phyloP scores from a whole-genome alignment of 1,140 invertebrate genomes.

The Chironomus striatipennis region DNA sequence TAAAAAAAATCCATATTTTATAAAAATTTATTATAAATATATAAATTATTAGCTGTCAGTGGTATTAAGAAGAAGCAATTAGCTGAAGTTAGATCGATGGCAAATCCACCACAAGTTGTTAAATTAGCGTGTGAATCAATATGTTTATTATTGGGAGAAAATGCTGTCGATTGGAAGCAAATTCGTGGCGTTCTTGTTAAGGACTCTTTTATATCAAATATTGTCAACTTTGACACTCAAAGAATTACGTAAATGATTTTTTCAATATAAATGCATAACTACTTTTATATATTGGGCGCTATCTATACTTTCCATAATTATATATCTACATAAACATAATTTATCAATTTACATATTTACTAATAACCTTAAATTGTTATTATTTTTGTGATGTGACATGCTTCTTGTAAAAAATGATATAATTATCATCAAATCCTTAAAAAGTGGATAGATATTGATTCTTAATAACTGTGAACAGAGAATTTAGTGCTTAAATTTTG shows the following conservation, averaged over 20 bases:
- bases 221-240: slow-evolving; percentile 95
- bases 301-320: slow-evolving; percentile 3
- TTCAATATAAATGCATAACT: slow-evolving; percentile 25
- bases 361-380: neutral
- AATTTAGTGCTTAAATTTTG: too few species aligned
- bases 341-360: neutral
- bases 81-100: slow-evolving; percentile 90
- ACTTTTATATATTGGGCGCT: slow-evolving; percentile 27
- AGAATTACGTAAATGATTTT: slow-evolving; percentile 74
- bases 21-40: neutral
- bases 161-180: slow-evolving; percentile 85
- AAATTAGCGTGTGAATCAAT: slow-evolving; percentile 94
- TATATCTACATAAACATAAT: slow-evolving; percentile 26
- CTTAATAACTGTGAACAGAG: too few species aligned
- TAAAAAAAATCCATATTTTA: neutral
- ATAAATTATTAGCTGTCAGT: slow-evolving; percentile 70
- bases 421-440: neutral
- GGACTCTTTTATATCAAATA: slow-evolving; percentile 97
- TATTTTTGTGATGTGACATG: neutral
- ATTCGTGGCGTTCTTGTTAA: slow-evolving; percentile 89
- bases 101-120: slow-evolving; percentile 85
- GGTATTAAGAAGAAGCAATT: slow-evolving; percentile 95
- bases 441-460: too few species aligned
- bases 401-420: neutral
- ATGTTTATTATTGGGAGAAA: slow-evolving; percentile 86